phyloP scores from a whole-genome alignment of 2,888 invertebrate genomes.

The Camponotus fellah region DNA sequence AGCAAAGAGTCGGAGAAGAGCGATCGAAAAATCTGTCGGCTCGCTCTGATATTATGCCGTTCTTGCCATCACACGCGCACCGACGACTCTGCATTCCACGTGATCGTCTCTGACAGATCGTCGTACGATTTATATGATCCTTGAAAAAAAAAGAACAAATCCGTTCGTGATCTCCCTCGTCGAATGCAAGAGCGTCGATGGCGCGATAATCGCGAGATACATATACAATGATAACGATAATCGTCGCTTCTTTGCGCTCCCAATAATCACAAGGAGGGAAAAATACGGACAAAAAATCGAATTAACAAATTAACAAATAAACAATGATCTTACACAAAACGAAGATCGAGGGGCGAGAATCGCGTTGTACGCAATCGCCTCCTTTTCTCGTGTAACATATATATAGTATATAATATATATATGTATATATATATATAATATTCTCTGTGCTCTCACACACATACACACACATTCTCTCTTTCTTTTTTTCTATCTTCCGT shows the following conservation, averaged over 20 bases:
- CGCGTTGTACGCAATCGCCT: conserved; percentile 29
- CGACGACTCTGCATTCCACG: conserved; percentile 8
- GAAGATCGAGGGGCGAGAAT: conserved; percentile 1
- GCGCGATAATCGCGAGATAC: conserved; percentile 1
- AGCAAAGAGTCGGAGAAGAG: background rate
- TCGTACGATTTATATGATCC: background rate
- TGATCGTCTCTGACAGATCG: background rate
- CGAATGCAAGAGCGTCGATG: conserved; percentile 21
- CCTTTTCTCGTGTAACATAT: conserved; percentile 38
- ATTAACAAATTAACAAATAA: conserved; percentile 40
- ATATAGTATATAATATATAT: conserved; percentile 58
- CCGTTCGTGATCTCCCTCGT: background rate
- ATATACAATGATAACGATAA: background rate
- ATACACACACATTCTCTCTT: background rate
- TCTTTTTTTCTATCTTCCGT: conserved; percentile 37
- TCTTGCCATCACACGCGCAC: background rate
- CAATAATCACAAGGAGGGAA: background rate
- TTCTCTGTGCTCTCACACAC: background rate
- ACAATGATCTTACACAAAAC: conserved; percentile 42
- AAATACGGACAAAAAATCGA: conserved; percentile 36
- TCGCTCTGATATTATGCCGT: background rate
- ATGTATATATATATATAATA: conserved; percentile 46
- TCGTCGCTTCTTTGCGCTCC: conserved; percentile 24
- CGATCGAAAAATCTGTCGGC: background rate
- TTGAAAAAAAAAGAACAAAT: background rate